Evolutionary conservation across 2,797 vertebrate genomes (phyloP).

Genomic region (Tragopan temminckii): DNA sequence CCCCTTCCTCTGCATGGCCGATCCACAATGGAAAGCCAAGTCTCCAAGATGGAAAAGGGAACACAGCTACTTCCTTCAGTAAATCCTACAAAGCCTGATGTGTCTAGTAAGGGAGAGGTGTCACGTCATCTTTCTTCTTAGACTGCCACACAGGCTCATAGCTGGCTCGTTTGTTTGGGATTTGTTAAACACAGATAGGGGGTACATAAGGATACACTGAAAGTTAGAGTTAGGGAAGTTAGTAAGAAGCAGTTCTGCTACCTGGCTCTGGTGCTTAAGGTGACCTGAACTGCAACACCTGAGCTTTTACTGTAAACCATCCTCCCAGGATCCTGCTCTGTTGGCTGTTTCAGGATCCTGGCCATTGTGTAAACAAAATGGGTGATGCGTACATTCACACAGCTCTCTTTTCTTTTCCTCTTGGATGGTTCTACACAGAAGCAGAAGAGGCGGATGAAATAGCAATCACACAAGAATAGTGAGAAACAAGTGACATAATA

Average conservation of each 20-base stretch:
- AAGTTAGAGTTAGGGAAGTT: neutral
- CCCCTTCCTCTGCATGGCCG: neutral
- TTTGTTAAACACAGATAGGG: neutral
- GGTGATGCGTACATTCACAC: neutral
- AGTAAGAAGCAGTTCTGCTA: neutral
- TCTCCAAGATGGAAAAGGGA: neutral
- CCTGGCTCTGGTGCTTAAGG: neutral
- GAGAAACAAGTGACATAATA: too few species aligned
- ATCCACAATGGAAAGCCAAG: neutral
- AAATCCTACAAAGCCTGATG: fast-evolving
- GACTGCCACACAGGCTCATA: fast-evolving
- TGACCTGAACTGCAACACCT: neutral
- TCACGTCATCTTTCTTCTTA: fast-evolving
- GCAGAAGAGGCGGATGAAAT: fast-evolving
- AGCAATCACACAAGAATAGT: neutral
- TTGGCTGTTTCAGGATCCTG: neutral
- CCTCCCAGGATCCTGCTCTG: neutral
- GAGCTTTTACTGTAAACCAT: neutral
- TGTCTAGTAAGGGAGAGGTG: fast-evolving
- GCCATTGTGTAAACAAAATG: neutral
- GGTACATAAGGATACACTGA: neutral
- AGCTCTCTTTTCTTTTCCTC: neutral
- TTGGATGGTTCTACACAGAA: neutral
- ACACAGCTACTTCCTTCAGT: fast-evolving
- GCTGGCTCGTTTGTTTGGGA: neutral